phyloP scores from a whole-genome alignment of 2,113 vertebrate species.

The Grantiella picta region DNA sequence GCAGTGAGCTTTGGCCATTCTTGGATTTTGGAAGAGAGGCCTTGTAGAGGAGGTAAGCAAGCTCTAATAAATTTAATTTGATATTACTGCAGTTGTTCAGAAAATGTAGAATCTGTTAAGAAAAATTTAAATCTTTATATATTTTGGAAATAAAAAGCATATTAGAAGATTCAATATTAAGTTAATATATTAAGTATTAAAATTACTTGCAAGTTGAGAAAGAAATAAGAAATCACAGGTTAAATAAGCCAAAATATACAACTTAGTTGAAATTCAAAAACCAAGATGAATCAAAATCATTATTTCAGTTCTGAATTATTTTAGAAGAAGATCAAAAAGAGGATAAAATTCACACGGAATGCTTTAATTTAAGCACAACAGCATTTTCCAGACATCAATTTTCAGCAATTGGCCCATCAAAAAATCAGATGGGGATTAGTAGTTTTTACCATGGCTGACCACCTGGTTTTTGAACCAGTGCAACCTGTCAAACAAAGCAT shows the following conservation, averaged over 20 bases:
- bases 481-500: neutral
- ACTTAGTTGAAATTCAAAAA: neutral
- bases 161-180: neutral
- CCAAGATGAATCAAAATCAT: neutral
- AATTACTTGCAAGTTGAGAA: neutral
- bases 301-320: neutral
- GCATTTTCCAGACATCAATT: neutral
- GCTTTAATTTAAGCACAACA: neutral
- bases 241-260: neutral
- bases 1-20: slow-evolving; percentile 73
- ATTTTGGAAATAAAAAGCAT: neutral
- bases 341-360: neutral
- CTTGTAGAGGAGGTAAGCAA: slow-evolving; percentile 68
- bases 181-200: neutral
- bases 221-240: neutral
- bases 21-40: slow-evolving; percentile 76
- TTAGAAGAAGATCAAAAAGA: neutral
- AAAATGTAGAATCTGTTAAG: neutral
- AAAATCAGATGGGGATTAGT: neutral
- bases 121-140: neutral
- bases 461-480: neutral
- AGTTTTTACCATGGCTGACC: neutral
- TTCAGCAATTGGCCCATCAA: neutral
- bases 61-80: neutral
- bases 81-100: neutral